Evolutionary conservation across 2,888 invertebrate genomes (phyloP).

Genomic region (Argyresthia goedartella): DNA sequence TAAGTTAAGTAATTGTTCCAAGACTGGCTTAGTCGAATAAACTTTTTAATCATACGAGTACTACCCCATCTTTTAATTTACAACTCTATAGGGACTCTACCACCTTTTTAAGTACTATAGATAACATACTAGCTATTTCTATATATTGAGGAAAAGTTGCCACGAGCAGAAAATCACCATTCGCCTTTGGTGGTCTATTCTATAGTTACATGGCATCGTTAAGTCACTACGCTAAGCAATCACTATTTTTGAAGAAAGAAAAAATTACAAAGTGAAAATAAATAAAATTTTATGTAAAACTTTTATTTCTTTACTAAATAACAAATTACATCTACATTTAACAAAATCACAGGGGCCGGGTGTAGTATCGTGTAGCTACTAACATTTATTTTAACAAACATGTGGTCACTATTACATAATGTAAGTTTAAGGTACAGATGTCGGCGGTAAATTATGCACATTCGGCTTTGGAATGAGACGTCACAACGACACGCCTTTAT

Average conservation of each 20-base stretch:
- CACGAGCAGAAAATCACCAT: too few relatives aligned
- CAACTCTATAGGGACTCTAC: not conserved
- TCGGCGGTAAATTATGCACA: not conserved
- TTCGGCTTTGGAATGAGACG: too few relatives aligned
- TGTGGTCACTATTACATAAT: not conserved
- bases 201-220: too few relatives aligned
- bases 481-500: too few relatives aligned
- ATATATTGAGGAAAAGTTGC: not conserved
- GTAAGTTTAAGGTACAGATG: not conserved
- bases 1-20: not conserved
- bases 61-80: not conserved
- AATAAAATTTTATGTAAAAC: constrained; percentile 33
- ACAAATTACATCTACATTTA: constrained; percentile 52
- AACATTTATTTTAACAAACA: constrained; percentile 7
- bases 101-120: not conserved
- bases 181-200: too few relatives aligned
- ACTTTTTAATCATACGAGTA: not conserved
- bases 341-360: constrained; percentile 66
- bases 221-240: too few relatives aligned
- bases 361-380: constrained; percentile 41
- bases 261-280: constrained; percentile 6
- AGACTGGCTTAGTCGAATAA: constrained; percentile 10
- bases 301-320: constrained; percentile 45
- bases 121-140: not conserved
- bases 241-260: too few relatives aligned